Evolutionary conservation across 2,888 invertebrate genomes (phyloP), one percentile per base, ranked within the genome.

Genomic region (Catocala nupta): DNA sequence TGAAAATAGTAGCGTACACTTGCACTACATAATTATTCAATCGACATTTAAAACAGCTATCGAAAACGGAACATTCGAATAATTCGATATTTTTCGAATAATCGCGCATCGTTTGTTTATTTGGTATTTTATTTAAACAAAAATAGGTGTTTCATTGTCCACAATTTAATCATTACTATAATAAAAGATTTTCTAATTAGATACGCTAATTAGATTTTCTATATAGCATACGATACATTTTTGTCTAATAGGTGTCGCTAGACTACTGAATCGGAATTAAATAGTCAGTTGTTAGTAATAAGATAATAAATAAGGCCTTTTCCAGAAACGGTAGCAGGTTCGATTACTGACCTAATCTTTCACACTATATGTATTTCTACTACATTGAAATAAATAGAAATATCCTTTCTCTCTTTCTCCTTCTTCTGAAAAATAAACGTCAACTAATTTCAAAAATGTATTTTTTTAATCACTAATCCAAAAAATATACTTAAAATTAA

Each of bases 211-310:
- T 33, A 39, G n/a, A n/a, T 42, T 43, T 5, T 36, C 45, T 33
- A 49, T 10, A 8, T 34, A 51, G 11, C 42, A 16, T 10, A 16
- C 7, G 12, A 11, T 52, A 52, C 42, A 70, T 54, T 63, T 57
- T 6, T 44, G 61, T 50, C 25, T 59, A 33, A 67, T 70, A 65
- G 60, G 51, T 68, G 61, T 68, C 65, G 69, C 70, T 72, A 76
- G 68, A 48, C 16, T 55, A 57, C 42, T 55, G 44, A 61, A 62
- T 55, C 54, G 42, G 45, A 66, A 65, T 55, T 55, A 33, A 65
- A 53, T 55, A 65, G 44, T 58, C 39, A 42, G n/a, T 9, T 8
- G 36, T 39, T 39, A 39, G 43, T 44, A 60, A 48, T 45, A 55
- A 42, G 53, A 49, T 47, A 48, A 48, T 52, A 47, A 42, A 63